Evolutionary conservation across 2,113 vertebrate species (phyloP), one percentile per base, ranked within the genome.

Genomic region (Lipophrys pholis): DNA sequence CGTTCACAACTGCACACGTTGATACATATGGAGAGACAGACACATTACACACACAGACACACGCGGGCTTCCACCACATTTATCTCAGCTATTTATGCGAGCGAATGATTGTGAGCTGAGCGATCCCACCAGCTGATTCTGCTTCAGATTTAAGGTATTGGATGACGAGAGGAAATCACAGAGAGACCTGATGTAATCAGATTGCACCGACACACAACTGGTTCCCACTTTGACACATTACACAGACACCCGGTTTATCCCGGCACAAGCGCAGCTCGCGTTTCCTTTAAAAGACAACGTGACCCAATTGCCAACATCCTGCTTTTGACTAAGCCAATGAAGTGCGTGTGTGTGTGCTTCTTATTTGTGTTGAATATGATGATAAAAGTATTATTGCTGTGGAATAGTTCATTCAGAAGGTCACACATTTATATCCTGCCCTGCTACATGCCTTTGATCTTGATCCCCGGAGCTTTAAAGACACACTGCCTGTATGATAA

Each of bases 131-230:
- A 51, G 54, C 82, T 81, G 89, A 90, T 90, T 78, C 78, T 75
- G 82, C 76, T 78, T 75, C 78, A 78, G 86, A 90, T 90, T 79
- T 68, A 85, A 76, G 75, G 73, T 83, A 88, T 85, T 83, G 85
- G 81, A 81, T 87, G 87, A 89, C 86, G 62, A 76, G 82, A 86
- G 83, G 82, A 89, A 90, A 89, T 90, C 80, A 88, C 81, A 78
- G 52, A 71, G 77, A 82, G 52, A n/a, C 16, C 36, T 59, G 85
- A 88, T 87, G 81, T 14, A 65, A 91, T 88, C 90, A 62, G 45
- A 86, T 77, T 52, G 48, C 15, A 41, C 46, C 50, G 3, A 83
- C 81, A 87, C 70, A 73, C 75, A 75, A 76, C 74, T 59, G 56
- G 69, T 87, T 84, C 85, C 48, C 65, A 17, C 70, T 83, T 71